Evolutionary conservation across 2,797 vertebrate genomes (phyloP).

Genomic region (Acanthopagrus latus): DNA sequence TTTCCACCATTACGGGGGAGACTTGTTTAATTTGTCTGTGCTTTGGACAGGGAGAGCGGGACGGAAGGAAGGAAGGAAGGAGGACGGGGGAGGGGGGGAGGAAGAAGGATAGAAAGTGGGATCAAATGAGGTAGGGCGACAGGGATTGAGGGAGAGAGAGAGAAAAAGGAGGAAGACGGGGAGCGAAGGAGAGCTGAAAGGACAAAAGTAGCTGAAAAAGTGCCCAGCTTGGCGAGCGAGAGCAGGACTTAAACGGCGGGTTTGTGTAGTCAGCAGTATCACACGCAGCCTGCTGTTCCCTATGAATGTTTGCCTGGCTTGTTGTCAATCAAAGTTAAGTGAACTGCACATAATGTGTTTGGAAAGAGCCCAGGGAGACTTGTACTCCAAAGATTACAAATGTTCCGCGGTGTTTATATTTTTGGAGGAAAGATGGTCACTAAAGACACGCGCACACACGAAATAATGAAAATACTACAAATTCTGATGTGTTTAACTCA

Average conservation of each 20-base stretch:
- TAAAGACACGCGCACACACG: neutral
- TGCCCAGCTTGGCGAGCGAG: constrained; percentile 60
- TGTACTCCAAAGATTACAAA: constrained; percentile 41
- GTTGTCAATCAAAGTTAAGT: constrained; percentile 69
- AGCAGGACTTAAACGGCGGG: constrained; percentile 43
- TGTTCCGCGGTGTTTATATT: constrained; percentile 38
- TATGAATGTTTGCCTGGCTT: constrained; percentile 56
- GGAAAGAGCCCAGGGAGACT: constrained; percentile 51
- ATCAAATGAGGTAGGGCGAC: constrained; percentile 25
- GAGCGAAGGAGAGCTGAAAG: constrained; percentile 46
- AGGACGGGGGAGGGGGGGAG: neutral
- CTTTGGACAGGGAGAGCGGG: constrained; percentile 40
- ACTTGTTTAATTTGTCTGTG: constrained; percentile 74
- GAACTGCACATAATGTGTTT: constrained; percentile 59
- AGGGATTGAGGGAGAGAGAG: constrained; percentile 13
- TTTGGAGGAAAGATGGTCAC: constrained; percentile 26
- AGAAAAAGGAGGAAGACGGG: neutral
- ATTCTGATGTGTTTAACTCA: neutral
- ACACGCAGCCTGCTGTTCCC: constrained; percentile 59
- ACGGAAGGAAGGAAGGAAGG: neutral
- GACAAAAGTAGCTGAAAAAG: constrained; percentile 65
- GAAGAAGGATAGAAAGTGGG: constrained; percentile 12
- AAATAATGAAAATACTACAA: neutral
- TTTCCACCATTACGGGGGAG: constrained; percentile 66
- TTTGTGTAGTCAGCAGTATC: constrained; percentile 76